phyloP scores from a whole-genome alignment of 1,140 invertebrate genomes.

The Scaptomyza pallida region DNA sequence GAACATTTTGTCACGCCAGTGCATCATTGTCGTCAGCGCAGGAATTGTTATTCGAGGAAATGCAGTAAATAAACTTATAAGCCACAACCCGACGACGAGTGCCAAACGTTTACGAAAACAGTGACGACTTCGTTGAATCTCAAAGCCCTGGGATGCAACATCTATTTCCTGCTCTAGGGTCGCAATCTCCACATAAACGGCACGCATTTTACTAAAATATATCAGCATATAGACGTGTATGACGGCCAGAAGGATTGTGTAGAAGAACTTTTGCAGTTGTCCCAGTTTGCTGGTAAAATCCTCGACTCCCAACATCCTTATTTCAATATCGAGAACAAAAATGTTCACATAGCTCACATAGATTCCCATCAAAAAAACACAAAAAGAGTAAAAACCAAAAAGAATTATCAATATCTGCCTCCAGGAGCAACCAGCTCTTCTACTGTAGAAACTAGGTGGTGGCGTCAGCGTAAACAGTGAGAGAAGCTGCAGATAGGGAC shows the following conservation, averaged over 20 bases:
- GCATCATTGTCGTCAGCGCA: not conserved
- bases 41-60: constrained; percentile 18
- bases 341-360: constrained; percentile 29
- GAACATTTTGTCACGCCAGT: constrained; percentile 13
- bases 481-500: constrained; percentile 57
- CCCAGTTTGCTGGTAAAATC: constrained; percentile 60
- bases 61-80: not conserved
- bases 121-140: not conserved
- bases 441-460: constrained; percentile 37
- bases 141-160: not conserved
- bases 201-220: constrained; percentile 13
- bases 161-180: constrained; percentile 36
- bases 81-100: constrained; percentile 32
- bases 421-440: not conserved
- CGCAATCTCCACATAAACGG: constrained; percentile 38
- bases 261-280: constrained; percentile 37
- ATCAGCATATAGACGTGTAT: constrained; percentile 33
- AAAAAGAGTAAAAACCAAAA: constrained; percentile 29
- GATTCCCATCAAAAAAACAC: constrained; percentile 8
- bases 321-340: constrained; percentile 25
- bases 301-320: constrained; percentile 17
- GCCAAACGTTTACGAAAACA: constrained; percentile 32
- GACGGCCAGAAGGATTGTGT: not conserved
- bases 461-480: constrained; percentile 46
- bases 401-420: constrained; percentile 3